Evolutionary conservation across 2,888 invertebrate genomes (phyloP), one percentile per base, ranked within the genome.

Genomic region (Malthinus flaveolus): DNA sequence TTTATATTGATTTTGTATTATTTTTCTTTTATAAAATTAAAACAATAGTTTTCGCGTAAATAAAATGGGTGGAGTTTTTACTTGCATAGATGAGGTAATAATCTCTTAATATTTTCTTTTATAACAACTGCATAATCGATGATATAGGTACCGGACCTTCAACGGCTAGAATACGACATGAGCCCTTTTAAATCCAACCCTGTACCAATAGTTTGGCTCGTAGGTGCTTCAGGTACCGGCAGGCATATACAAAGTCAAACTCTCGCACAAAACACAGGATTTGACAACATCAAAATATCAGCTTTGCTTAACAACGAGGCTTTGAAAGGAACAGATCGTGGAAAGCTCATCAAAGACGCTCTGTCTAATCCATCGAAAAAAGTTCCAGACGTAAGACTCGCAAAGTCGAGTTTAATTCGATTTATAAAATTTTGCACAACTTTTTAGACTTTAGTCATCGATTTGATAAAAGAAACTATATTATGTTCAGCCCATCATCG

Each of bases 401-500:
- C n/a, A 34, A 49, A 56, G 31, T 54, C 6, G 12, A 32, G 35
- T 13, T 49, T 12, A 10, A 47, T 7, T 9, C 12, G 9, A 7
- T 10, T 36, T 12, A 1, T 23, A 2, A 32, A 33, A 15, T 31
- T 6, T 12, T n/a, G 15, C 12, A 2, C 6, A 10, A 39, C 39
- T 48, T 73, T 73, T 1, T 72, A 84, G 84, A 80, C 81, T 76
- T 65, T 82, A 46, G 81, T 82, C 61, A 79, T 84, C 15, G 83
- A 85, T 65, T 72, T 85, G 56, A 79, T 85, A 62, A 84, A 84
- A 67, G 84, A 84, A 69, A 78, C 80, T 44, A 82, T 85, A 81
- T 72, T 84, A 56, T 66, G 69, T 61, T 78, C 79, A 49, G 75
- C 79, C 3, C 37, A 49, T 23, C 23, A 23, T 23, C 23, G 23